Percentiles rank a stretch among this genome's conserved stretches.
These are phyloP conservation scores for Andrena chrysosceles DNA, from an alignment of 2,888 invertebrate species.

Conservation along the genomic window DNA sequence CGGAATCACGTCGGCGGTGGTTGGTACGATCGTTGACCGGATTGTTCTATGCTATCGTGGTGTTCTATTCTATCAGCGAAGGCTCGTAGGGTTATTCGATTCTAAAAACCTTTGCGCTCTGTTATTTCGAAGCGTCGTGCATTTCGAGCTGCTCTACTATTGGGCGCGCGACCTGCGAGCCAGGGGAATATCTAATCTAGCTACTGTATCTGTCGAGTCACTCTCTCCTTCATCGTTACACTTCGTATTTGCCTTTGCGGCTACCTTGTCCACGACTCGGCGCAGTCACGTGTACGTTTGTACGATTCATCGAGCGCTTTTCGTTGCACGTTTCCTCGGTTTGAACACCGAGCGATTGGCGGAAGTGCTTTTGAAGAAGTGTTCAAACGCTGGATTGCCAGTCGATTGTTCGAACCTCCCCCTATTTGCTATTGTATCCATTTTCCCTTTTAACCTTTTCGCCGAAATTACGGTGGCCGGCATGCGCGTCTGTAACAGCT, in stretches of 20 bases:
- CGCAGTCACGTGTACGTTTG: neutral
- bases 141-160: neutral
- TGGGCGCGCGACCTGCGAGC: neutral
- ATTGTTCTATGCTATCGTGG: constrained; percentile 5
- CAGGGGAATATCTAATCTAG: constrained; percentile 7
- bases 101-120: neutral
- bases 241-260: constrained; percentile 3
- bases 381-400: neutral
- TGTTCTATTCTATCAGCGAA: neutral
- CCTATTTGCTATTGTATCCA: constrained; percentile 5
- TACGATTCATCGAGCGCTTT: neutral
- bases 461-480: constrained; percentile 15
- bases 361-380: neutral
- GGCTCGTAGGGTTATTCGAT: neutral
- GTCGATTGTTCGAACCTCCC: neutral
- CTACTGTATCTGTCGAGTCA: neutral
- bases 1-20: constrained; percentile 40
- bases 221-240: neutral
- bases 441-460: constrained; percentile 16
- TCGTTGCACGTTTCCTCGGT: neutral
- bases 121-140: too few species aligned
- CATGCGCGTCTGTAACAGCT: constrained; percentile 7
- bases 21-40: constrained; percentile 23
- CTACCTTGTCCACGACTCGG: neutral
- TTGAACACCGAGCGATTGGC: neutral